Evolutionary conservation across 2,113 vertebrate genomes (phyloP).

Genomic region (Callocephalon fimbriatum): DNA sequence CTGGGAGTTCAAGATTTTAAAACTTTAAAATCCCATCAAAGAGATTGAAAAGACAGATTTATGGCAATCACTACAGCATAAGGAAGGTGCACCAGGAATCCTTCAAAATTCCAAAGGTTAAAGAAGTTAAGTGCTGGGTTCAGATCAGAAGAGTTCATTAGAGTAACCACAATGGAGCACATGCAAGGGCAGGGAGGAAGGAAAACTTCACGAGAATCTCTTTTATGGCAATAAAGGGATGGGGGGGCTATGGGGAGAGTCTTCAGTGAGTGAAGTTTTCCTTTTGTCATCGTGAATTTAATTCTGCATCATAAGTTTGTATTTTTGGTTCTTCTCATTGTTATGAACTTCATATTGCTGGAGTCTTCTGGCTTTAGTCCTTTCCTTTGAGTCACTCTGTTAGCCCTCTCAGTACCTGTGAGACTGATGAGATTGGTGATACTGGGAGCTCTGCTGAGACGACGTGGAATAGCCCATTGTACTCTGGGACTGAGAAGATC

Average conservation of each 20-base stretch:
- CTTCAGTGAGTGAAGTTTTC: constrained; percentile 62
- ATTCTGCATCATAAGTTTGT: constrained; percentile 57
- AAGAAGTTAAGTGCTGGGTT: constrained; percentile 83
- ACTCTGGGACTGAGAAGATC: constrained; percentile 93
- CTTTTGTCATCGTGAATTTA: constrained; percentile 30
- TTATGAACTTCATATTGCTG: constrained; percentile 79
- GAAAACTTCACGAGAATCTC: constrained; percentile 75
- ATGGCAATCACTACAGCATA: constrained; percentile 83
- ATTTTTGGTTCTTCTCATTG: constrained; percentile 81
- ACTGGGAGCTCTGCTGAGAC: constrained; percentile 95
- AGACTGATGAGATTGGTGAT: constrained; percentile 89
- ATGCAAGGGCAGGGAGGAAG: constrained; percentile 68
- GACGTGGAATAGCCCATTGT: constrained; percentile 93
- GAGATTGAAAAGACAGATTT: constrained; percentile 78
- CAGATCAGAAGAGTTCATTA: constrained; percentile 75
- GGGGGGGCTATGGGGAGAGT: neutral
- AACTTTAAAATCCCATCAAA: constrained; percentile 83
- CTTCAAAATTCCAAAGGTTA: constrained; percentile 80
- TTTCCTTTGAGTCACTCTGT: constrained; percentile 22
- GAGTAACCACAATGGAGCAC: constrained; percentile 77
- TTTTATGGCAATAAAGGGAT: constrained; percentile 66
- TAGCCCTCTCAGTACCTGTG: constrained; percentile 89
- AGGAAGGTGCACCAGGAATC: constrained; percentile 86
- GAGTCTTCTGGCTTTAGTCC: constrained; percentile 66
- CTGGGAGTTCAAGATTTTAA: constrained; percentile 79